Conservation (phyloP, 92 coral and sea anemone species). For the Zoanthus gigantus region DNA sequence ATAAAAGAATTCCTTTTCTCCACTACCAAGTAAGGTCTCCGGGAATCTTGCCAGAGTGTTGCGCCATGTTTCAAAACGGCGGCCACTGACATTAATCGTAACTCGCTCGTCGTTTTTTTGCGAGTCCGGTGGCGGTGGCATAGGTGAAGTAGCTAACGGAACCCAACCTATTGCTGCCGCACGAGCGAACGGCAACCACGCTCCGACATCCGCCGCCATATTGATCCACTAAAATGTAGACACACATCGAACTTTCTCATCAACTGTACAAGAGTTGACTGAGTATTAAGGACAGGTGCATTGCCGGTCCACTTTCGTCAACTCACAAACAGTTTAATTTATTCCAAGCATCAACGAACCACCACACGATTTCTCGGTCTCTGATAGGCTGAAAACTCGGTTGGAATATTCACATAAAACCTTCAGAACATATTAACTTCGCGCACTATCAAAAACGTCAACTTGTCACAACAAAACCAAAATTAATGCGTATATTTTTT, state of each 20-base stretch:
- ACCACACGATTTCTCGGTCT: slow-evolving; percentile 31
- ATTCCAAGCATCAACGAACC: slow-evolving; percentile 37
- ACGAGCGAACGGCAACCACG: slow-evolving; percentile 99
- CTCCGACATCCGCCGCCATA: slow-evolving; percentile 99
- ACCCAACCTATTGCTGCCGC: slow-evolving; percentile 99
- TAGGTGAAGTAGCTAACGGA: slow-evolving; percentile 97
- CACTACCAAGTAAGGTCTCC: slow-evolving; percentile 97
- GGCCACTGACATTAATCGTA: slow-evolving; percentile 97
- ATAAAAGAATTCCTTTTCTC: slow-evolving; percentile 96
- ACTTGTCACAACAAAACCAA: slow-evolving; percentile 13
- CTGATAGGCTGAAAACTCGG: slow-evolving; percentile 30
- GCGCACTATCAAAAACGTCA: slow-evolving; percentile 20
- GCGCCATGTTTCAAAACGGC: slow-evolving; percentile 99
- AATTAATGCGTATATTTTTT: background rate
- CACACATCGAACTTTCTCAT: slow-evolving; percentile 50
- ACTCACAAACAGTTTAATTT: slow-evolving; percentile 53
- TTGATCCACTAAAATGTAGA: slow-evolving; percentile 36
- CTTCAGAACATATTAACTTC: slow-evolving; percentile 23
- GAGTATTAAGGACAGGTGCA: slow-evolving; percentile 38
- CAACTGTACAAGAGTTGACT: slow-evolving; percentile 43
- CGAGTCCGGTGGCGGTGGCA: slow-evolving; percentile 99
- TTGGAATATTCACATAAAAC: slow-evolving; percentile 34
- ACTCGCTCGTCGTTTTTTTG: slow-evolving; percentile 94
- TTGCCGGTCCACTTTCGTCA: slow-evolving; percentile 15
- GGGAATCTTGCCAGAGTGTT: slow-evolving; percentile 98